Evolutionary conservation across 1,140 invertebrate genomes (phyloP).

Genomic region (Rhopalosiphum padi): DNA sequence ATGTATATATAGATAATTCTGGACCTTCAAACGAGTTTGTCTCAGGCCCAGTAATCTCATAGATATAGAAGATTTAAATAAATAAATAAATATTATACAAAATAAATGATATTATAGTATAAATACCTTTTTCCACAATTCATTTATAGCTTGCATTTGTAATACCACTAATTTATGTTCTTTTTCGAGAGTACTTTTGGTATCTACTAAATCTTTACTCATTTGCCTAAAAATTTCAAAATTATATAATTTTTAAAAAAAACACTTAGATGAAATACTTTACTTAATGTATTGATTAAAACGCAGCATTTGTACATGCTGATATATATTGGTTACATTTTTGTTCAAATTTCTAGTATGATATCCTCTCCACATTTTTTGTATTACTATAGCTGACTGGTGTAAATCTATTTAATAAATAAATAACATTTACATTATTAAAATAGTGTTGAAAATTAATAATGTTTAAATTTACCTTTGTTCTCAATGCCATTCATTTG

Average conservation of each 20-base stretch:
- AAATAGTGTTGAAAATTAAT: background rate
- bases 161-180: conserved; percentile 85
- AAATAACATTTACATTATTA: background rate
- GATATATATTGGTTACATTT: conserved; percentile 75
- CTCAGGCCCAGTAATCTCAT: too few relatives aligned
- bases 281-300: conserved; percentile 88
- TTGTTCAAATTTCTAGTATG: conserved; percentile 78
- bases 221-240: conserved; percentile 69
- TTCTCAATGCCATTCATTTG: conserved; percentile 29
- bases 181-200: conserved; percentile 81
- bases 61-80: too few relatives aligned
- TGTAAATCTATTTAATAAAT: conserved; percentile 63
- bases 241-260: background rate
- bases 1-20: too few relatives aligned
- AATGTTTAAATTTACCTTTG: conserved; percentile 33
- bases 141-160: conserved; percentile 89
- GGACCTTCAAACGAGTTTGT: too few relatives aligned
- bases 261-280: conserved; percentile 62
- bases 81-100: too few relatives aligned
- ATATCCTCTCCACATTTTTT: conserved; percentile 88
- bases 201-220: conserved; percentile 80
- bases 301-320: conserved; percentile 79
- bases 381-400: conserved; percentile 79
- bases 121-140: conserved; percentile 87
- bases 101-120: background rate